phyloP scores from a whole-genome alignment of 2,888 invertebrate genomes.

The Acanthococcus lagerstroemiae region DNA sequence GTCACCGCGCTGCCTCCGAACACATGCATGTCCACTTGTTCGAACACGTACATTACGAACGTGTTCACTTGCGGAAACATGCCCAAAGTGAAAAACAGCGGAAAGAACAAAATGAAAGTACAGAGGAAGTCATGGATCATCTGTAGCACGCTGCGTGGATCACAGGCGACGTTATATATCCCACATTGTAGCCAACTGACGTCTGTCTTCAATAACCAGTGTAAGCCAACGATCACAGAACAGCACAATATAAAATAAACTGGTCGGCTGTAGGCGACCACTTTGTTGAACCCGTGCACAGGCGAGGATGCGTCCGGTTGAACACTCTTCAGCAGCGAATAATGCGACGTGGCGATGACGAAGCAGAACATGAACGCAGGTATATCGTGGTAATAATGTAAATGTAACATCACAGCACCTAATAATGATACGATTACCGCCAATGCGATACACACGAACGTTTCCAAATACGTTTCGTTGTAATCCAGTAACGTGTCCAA shows the following conservation, averaged over 20 bases:
- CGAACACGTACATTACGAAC: conserved; percentile 88
- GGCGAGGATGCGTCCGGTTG: conserved; percentile 98
- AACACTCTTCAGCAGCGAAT: conserved; percentile 91
- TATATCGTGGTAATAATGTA: conserved; percentile 81
- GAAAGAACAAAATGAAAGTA: conserved; percentile 77
- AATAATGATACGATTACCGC: conserved; percentile 76
- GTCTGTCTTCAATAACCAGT: conserved; percentile 29
- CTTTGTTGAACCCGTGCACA: conserved; percentile 92
- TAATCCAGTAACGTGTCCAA: conserved; percentile 86
- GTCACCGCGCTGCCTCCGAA: conserved; percentile 84
- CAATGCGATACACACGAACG: conserved; percentile 67
- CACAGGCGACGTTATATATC: conserved; percentile 43
- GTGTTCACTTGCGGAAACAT: conserved; percentile 96
- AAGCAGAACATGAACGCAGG: conserved; percentile 91
- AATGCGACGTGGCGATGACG: conserved; percentile 96
- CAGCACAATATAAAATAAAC: conserved; percentile 38
- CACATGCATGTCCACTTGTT: conserved; percentile 84
- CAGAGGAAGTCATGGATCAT: conserved; percentile 60
- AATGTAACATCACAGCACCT: conserved; percentile 70
- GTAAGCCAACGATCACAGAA: conserved; percentile 36
- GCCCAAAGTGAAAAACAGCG: conserved; percentile 87
- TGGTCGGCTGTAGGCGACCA: conserved; percentile 62
- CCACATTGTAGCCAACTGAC: conserved; percentile 39
- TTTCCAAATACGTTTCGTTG: conserved; percentile 73
- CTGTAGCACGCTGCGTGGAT: conserved; percentile 32